phyloP scores from a whole-genome alignment of 2,888 invertebrate species.

The Xestia rhomboidea region DNA sequence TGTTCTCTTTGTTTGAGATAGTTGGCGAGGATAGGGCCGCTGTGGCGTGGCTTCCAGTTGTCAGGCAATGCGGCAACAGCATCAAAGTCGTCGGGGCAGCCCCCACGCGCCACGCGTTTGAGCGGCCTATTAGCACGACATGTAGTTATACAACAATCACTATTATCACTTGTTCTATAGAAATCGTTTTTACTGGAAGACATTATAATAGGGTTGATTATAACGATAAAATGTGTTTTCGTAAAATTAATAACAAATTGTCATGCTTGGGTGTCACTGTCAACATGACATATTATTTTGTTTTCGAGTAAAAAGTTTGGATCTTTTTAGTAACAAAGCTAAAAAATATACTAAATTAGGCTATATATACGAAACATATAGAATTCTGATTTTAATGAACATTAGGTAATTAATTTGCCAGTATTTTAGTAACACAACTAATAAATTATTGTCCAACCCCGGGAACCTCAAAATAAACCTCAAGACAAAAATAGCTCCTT shows the following conservation, averaged over 20 bases:
- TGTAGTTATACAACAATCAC: slow-evolving; percentile 4
- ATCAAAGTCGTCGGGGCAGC: slow-evolving; percentile 78
- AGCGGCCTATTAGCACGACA: slow-evolving; percentile 8
- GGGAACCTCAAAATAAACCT: too few species aligned
- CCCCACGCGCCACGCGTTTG: slow-evolving; percentile 67
- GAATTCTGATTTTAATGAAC: too few species aligned
- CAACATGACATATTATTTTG: slow-evolving; percentile 1
- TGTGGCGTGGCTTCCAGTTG: slow-evolving; percentile 77
- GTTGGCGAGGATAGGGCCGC: slow-evolving; percentile 78
- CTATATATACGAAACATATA: neutral
- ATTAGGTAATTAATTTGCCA: too few species aligned
- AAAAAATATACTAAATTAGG: neutral
- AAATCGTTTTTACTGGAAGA: neutral
- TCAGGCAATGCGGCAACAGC: slow-evolving; percentile 82
- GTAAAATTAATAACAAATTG: slow-evolving; percentile 17
- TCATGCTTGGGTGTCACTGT: slow-evolving; percentile 16
- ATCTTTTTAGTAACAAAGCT: neutral
- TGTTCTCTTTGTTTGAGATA: slow-evolving; percentile 79
- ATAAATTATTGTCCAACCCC: too few species aligned
- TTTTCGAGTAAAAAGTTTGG: slow-evolving; percentile 1
- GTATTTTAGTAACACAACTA: too few species aligned
- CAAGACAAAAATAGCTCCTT: too few species aligned
- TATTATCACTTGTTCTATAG: neutral
- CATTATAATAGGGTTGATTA: neutral
- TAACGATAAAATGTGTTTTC: neutral